These are phyloP conservation scores for Procambarus virginalis DNA, from an alignment of 1,140 invertebrate genomes.

Conservation along the genomic window DNA sequence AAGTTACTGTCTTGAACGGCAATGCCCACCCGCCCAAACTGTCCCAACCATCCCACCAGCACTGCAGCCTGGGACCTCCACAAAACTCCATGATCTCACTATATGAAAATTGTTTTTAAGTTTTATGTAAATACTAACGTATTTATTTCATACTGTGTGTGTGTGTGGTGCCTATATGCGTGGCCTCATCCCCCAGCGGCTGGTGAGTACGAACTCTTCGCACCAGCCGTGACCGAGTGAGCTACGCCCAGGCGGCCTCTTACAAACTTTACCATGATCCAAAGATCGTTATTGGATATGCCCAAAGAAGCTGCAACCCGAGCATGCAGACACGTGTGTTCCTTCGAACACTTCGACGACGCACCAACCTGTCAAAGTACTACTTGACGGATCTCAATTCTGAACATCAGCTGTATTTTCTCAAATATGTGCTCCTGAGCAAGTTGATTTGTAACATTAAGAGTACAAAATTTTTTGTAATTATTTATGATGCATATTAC, in stretches of 20 bases:
- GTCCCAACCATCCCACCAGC: background rate
- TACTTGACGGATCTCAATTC: constrained; percentile 30
- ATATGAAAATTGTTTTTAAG: background rate
- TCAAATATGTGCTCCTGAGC: constrained; percentile 24
- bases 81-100: constrained; percentile 47
- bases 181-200: background rate
- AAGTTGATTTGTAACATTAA: constrained; percentile 28
- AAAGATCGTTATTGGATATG: constrained; percentile 35
- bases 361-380: constrained; percentile 20
- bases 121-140: constrained; percentile 42
- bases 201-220: background rate
- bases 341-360: background rate
- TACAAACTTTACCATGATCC: constrained; percentile 31
- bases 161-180: background rate
- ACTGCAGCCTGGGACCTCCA: constrained; percentile 16
- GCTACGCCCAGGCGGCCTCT: background rate
- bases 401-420: constrained; percentile 26
- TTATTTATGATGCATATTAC: constrained; percentile 29
- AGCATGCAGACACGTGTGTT: constrained; percentile 4
- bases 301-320: constrained; percentile 29
- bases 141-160: constrained; percentile 41
- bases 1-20: background rate
- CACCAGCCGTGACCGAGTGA: background rate
- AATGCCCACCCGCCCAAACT: background rate
- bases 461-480: constrained; percentile 48